Evolutionary conservation across 2,797 vertebrate genomes (phyloP).

Genomic region (Spea hammondii): DNA sequence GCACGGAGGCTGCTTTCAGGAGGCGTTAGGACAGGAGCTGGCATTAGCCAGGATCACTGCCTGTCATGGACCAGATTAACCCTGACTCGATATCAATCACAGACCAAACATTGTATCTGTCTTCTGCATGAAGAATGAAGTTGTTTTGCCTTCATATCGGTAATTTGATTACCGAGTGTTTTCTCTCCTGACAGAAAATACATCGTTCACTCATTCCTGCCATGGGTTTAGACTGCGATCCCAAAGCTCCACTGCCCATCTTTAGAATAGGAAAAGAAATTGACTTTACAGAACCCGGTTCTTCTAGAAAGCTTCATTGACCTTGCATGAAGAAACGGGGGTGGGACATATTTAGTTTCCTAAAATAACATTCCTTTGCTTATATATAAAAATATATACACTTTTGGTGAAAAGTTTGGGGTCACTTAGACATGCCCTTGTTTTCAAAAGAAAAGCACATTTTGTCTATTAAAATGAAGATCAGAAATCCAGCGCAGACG

Average conservation of each 20-base stretch:
- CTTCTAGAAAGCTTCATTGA: conserved; percentile 80
- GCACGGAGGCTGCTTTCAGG: conserved; percentile 32
- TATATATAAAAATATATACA: too few species aligned
- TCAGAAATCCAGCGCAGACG: too few species aligned
- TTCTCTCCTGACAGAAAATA: conserved; percentile 68
- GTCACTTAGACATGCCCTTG: too few species aligned
- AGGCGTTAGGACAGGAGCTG: too few species aligned
- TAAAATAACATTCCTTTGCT: too few species aligned
- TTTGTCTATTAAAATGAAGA: too few species aligned
- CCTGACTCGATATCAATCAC: neutral
- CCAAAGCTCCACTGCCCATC: conserved; percentile 77
- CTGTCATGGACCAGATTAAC: neutral
- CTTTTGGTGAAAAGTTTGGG: too few species aligned
- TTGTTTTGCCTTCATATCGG: too few species aligned
- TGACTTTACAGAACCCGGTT: conserved; percentile 77
- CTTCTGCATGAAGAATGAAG: neutral
- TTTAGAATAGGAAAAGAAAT: conserved; percentile 75
- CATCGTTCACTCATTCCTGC: conserved; percentile 36
- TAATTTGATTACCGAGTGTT: too few species aligned
- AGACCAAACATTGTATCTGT: neutral
- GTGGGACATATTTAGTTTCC: conserved; percentile 63
- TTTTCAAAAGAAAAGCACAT: too few species aligned
- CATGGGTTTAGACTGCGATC: conserved; percentile 57
- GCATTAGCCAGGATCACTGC: neutral
- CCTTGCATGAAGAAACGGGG: conserved; percentile 88